Evolutionary conservation across 2,797 vertebrate genomes (phyloP), one percentile per base, ranked within the genome.

Genomic region (Pithecia hirsuta): DNA sequence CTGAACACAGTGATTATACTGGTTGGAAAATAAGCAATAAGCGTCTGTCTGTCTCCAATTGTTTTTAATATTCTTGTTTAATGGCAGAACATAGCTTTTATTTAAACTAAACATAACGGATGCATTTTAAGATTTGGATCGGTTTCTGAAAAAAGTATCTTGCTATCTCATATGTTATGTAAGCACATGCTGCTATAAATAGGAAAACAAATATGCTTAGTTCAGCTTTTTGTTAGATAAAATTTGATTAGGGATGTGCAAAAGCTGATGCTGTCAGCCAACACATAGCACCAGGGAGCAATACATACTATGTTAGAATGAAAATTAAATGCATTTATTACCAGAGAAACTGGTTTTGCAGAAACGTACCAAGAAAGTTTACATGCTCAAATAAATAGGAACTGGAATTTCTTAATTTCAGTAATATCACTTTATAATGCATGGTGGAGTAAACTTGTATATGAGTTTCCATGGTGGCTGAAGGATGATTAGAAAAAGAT

Each of bases 51-150:
- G 97, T 98, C 98, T 98, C 97, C 96, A 98, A 96, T 97, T 98
- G 98, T 97, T 98, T 98, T 98, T 97, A 98, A 98, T 98, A 98
- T 97, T 98, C 70, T 97, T 78, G 91, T 94, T 98, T 98, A 97
- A 98, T 95, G 97, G 92, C 94, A 52, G 92, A 98, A 93, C 97
- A 97, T 98, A 97, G 97, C 93, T 98, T 98, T 97, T 97, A 97
- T 98, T 98, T 98, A 98, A 98, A 98, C 97, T 98, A 98, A 98
- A 98, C 97, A 98, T 97, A 98, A 98, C 86, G 72, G 76, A 98
- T 97, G 48, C 70, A 79, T 98, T 96, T 98, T 97, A 95, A 98
- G 98, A 97, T 97, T 96, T 95, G 93, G 97, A 91, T 98, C 79
- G 2, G 48, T 96, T 98, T 97, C 89, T 33, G 24, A 87, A 94